Evolutionary conservation across 2,888 invertebrate species (phyloP).

Genomic region (Cerastis rubricosa): DNA sequence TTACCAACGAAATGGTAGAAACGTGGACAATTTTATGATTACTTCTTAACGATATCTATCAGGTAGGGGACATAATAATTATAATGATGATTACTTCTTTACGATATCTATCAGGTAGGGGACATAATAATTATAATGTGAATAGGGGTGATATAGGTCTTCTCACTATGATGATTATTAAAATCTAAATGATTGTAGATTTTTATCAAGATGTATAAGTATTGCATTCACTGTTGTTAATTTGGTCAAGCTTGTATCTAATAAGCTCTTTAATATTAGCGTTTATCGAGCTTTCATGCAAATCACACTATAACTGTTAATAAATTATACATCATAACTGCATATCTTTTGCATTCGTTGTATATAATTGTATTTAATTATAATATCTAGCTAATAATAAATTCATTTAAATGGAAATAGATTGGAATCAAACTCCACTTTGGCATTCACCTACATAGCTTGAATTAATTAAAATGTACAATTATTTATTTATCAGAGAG

Average conservation of each 20-base stretch:
- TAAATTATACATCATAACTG: conserved; percentile 33
- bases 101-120: conserved; percentile 3
- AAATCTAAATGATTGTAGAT: background rate
- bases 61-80: background rate
- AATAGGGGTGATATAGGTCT: background rate
- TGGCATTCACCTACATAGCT: conserved; percentile 69
- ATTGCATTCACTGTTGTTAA: background rate
- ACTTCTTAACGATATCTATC: conserved; percentile 24
- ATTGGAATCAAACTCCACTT: conserved; percentile 51
- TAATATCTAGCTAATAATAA: conserved; percentile 34
- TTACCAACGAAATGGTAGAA: conserved; percentile 25
- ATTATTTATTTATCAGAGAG: conserved; percentile 62
- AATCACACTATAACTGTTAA: conserved; percentile 37
- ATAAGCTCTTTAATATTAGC: background rate
- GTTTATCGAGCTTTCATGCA: conserved; percentile 35
- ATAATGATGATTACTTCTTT: conserved; percentile 37
- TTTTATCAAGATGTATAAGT: background rate
- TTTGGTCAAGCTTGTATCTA: background rate
- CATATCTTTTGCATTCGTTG: conserved; percentile 28
- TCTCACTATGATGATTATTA: background rate
- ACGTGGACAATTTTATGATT: conserved; percentile 33
- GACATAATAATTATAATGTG: background rate
- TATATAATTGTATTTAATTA: conserved; percentile 52
- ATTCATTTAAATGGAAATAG: conserved; percentile 53
- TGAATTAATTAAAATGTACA: conserved; percentile 54